These are phyloP conservation scores for Apodemus sylvaticus DNA, from an alignment of 2,113 vertebrate genomes.

Conservation along the genomic window DNA sequence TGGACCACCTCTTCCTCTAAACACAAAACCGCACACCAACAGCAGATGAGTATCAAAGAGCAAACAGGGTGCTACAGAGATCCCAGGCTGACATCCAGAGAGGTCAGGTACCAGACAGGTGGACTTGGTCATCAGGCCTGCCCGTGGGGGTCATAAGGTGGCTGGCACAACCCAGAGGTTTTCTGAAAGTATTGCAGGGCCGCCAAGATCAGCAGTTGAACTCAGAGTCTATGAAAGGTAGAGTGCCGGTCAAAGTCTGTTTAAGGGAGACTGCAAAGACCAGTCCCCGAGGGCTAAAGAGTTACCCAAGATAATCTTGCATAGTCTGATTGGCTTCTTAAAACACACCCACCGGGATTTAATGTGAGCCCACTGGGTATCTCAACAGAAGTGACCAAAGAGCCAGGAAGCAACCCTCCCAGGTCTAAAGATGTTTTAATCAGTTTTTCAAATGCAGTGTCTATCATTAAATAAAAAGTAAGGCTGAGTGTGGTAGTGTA, in stretches of 20 bases:
- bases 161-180: not conserved
- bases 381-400: not conserved
- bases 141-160: not conserved
- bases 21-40: not conserved
- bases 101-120: not conserved
- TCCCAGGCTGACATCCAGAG: not conserved
- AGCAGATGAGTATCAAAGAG: not conserved
- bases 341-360: not conserved
- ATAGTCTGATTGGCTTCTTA: not conserved
- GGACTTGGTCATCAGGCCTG: not conserved
- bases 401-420: not conserved
- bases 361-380: not conserved
- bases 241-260: not conserved
- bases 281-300: not conserved
- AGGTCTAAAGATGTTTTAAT: not conserved
- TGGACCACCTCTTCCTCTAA: not conserved
- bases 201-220: rapidly evolving
- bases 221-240: not conserved
- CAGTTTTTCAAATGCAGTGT: not conserved
- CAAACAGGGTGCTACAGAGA: not conserved
- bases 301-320: not conserved
- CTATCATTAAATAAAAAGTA: not conserved
- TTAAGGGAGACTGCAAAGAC: not conserved
- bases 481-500: not conserved
- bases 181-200: not conserved